Conservation (phyloP, 1,140 invertebrate species). For the Neodiprion pinetum region DNA sequence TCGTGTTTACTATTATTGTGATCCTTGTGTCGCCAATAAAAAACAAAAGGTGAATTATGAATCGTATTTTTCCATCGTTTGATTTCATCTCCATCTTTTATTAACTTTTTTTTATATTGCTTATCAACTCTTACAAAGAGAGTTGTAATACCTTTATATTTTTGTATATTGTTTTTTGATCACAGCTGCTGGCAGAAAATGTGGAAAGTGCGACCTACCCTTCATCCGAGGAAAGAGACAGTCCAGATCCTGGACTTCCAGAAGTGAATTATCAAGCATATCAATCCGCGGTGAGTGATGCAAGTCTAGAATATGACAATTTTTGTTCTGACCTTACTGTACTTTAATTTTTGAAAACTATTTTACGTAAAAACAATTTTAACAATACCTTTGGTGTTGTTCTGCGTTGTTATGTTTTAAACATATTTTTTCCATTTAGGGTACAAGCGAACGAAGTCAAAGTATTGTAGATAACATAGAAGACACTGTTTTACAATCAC, state of each 20-base stretch:
- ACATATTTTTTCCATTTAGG: slow-evolving; percentile 32
- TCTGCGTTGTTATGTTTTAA: neutral
- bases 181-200: slow-evolving; percentile 39
- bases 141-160: slow-evolving; percentile 12
- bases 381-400: neutral
- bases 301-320: neutral
- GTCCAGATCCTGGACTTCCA: slow-evolving; percentile 42
- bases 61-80: slow-evolving; percentile 15
- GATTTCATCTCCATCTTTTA: too few relatives aligned
- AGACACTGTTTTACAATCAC: slow-evolving; percentile 50
- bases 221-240: slow-evolving; percentile 41
- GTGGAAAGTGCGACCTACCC: slow-evolving; percentile 33
- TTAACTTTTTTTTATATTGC: neutral
- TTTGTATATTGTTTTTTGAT: slow-evolving; percentile 16
- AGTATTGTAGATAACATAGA: slow-evolving; percentile 45
- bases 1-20: slow-evolving; percentile 61
- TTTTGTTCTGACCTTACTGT: slow-evolving; percentile 3
- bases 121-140: slow-evolving; percentile 7
- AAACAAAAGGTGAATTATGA: slow-evolving; percentile 48
- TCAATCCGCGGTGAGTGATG: slow-evolving; percentile 35
- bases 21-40: slow-evolving; percentile 60
- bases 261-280: slow-evolving; percentile 49
- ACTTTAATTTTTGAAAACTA: slow-evolving; percentile 15
- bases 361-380: neutral
- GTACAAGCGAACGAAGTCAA: slow-evolving; percentile 41